phyloP scores from a whole-genome alignment of 1,140 invertebrate species.

The Centruroides vittatus region DNA sequence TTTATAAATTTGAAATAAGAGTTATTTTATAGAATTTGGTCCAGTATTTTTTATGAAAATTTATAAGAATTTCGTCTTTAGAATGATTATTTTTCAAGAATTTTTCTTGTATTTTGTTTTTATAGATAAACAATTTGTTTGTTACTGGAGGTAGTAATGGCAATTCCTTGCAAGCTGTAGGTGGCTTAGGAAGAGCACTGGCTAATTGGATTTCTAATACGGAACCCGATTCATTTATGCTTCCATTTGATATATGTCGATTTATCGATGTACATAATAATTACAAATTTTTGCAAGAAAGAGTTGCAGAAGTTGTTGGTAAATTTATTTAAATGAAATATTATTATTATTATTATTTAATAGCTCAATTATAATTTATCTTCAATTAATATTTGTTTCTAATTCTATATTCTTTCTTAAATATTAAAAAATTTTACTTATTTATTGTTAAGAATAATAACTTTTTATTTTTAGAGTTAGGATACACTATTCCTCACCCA shows the following conservation, averaged over 20 bases:
- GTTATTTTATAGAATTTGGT: neutral
- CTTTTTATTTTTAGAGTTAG: conserved; percentile 3
- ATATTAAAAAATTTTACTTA: neutral
- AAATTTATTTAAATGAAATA: neutral
- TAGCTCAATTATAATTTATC: neutral
- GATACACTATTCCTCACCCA: conserved; percentile 72
- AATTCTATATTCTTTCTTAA: neutral
- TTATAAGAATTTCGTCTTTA: neutral
- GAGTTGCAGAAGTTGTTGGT: conserved; percentile 84
- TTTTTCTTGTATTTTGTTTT: neutral
- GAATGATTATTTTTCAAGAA: neutral
- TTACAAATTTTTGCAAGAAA: conserved; percentile 76
- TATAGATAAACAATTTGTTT: conserved; percentile 77
- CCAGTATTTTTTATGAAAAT: neutral
- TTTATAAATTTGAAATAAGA: too few species aligned
- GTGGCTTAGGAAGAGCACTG: conserved; percentile 75
- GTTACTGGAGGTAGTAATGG: conserved; percentile 93
- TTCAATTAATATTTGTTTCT: neutral
- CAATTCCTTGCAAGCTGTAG: conserved; percentile 77
- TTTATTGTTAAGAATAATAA: neutral
- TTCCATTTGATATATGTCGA: conserved; percentile 77
- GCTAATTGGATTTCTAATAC: conserved; percentile 78
- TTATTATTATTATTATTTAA: neutral
- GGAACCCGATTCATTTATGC: conserved; percentile 57
- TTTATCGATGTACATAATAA: conserved; percentile 95